Evolutionary conservation across 2,113 vertebrate species (phyloP).

Genomic region (Promerops cafer): DNA sequence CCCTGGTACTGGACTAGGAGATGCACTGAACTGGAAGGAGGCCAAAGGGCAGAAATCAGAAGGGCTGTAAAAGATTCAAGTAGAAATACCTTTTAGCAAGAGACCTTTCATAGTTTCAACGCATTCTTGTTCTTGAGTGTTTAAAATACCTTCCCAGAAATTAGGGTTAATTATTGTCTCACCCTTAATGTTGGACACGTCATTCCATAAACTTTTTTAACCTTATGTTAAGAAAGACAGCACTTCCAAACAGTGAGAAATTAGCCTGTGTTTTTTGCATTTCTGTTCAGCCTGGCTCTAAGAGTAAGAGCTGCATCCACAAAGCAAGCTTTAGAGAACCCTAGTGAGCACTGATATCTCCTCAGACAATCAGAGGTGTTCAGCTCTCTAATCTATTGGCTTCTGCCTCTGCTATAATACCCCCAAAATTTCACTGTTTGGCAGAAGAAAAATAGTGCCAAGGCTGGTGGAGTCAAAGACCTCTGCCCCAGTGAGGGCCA

Average conservation of each 20-base stretch:
- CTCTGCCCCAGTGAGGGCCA: fast-evolving
- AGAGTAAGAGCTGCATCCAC: neutral
- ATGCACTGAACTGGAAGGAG: slow-evolving; percentile 14
- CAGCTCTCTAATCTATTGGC: neutral
- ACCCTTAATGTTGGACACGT: neutral
- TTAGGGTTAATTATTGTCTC: neutral
- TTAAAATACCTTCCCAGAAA: neutral
- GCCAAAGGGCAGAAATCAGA: slow-evolving; percentile 31
- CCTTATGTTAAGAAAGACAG: neutral
- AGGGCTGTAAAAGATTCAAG: slow-evolving; percentile 6
- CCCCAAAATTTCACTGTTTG: neutral
- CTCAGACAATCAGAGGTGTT: neutral
- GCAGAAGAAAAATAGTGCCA: neutral
- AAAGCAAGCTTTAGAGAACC: neutral
- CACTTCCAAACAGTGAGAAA: slow-evolving; percentile 5
- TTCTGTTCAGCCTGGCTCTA: neutral
- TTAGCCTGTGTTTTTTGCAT: neutral
- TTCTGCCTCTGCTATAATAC: neutral
- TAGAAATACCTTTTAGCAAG: neutral
- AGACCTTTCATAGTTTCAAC: neutral
- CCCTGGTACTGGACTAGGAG: neutral
- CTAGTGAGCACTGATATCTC: neutral
- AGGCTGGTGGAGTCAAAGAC: neutral
- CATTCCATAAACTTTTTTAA: neutral
- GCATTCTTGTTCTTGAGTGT: neutral